Evolutionary conservation across 2,888 invertebrate genomes (phyloP).

Genomic region (Zele albiditarsus): DNA sequence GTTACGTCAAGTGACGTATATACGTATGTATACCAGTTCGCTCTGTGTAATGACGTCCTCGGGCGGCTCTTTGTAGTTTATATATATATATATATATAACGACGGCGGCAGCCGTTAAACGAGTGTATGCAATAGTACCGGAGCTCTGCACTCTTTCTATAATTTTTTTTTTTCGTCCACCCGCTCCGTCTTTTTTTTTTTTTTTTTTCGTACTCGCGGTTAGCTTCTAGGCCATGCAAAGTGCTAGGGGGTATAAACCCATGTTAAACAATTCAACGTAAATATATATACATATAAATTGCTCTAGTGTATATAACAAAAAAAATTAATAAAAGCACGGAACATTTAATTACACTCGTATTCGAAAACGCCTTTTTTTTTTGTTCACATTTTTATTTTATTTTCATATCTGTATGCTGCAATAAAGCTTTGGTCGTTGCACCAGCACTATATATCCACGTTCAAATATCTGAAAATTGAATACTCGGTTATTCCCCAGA

Average conservation of each 20-base stretch:
- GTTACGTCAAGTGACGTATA: constrained; percentile 33
- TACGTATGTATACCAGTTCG: neutral
- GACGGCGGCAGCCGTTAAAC: constrained; percentile 5
- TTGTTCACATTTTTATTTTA: neutral
- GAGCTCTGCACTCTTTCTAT: neutral
- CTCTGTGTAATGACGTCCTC: constrained; percentile 52
- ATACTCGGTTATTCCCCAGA: constrained; percentile 37
- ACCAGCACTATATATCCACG: constrained; percentile 18
- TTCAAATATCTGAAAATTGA: constrained; percentile 50
- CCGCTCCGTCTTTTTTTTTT: neutral
- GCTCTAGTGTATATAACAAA: neutral
- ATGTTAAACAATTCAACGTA: neutral
- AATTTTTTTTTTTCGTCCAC: constrained; percentile 21
- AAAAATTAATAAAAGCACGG: neutral
- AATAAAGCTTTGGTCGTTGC: constrained; percentile 6
- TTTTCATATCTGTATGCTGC: constrained; percentile 1
- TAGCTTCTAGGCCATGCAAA: neutral
- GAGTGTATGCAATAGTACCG: constrained; percentile 6
- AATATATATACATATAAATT: neutral
- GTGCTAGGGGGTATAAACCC: neutral
- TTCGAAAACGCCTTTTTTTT: neutral
- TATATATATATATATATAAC: constrained; percentile 17
- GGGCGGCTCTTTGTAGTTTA: constrained; percentile 33
- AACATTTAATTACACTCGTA: neutral
- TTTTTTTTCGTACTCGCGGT: neutral